phyloP scores from a whole-genome alignment of 1,140 invertebrate species.

The Lucilia cuprina region DNA sequence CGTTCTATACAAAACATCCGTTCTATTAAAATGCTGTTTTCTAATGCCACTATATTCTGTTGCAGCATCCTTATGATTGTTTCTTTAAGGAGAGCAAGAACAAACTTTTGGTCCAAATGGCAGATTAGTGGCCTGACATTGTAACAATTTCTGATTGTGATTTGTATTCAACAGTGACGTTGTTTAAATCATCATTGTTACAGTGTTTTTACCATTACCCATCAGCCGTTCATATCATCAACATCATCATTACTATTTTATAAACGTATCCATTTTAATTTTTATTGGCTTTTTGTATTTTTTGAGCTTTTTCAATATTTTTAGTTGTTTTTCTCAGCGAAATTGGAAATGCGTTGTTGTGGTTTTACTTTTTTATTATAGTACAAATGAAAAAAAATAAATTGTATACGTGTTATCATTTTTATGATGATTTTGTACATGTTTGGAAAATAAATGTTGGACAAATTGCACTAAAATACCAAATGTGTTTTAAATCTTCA shows the following conservation, averaged over 20 bases:
- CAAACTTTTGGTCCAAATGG: slow-evolving; percentile 42
- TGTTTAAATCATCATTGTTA: slow-evolving; percentile 53
- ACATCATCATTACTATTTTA: slow-evolving; percentile 57
- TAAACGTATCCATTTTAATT: slow-evolving; percentile 60
- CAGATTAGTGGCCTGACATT: slow-evolving; percentile 53
- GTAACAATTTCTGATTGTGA: slow-evolving; percentile 38
- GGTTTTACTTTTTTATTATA: background rate
- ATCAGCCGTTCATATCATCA: slow-evolving; percentile 28
- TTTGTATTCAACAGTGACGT: slow-evolving; percentile 61
- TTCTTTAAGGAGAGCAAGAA: background rate
- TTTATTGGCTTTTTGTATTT: slow-evolving; percentile 50
- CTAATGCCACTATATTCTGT: background rate
- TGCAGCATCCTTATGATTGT: background rate
- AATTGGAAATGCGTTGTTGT: background rate
- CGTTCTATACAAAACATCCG: background rate
- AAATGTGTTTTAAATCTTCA: too few relatives aligned
- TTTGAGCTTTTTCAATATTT: background rate
- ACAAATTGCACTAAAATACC: background rate
- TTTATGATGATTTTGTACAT: slow-evolving; percentile 11
- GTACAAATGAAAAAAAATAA: background rate
- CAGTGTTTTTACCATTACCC: background rate
- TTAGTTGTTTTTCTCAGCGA: background rate
- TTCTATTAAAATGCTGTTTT: background rate
- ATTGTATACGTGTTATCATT: background rate
- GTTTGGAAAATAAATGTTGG: background rate